Base-by-base conservation (phyloP, 2,888 invertebrate genomes). In the Pristionchus mayeri region DNA sequence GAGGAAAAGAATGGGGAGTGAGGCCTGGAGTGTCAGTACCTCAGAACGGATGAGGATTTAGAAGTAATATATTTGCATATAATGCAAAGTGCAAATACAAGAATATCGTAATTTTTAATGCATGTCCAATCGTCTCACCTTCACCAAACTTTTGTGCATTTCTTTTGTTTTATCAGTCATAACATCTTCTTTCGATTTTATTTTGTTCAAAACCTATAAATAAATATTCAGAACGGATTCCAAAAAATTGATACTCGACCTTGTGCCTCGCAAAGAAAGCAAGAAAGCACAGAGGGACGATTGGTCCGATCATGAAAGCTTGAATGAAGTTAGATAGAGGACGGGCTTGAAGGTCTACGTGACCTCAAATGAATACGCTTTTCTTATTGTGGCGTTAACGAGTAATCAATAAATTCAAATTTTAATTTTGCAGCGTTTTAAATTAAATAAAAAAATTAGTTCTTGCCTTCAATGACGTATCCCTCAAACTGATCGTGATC, bases 11-110 rank as follows among this genome's bases (percentile, higher is more conserved):
- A 71, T 9, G 21, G 67, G 67, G 3, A 71, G 40, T 9, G n/a
- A 71, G 24, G 67, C 67, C 40, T 71, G 67, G 11, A 71, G 67
- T 3, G 67, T 71, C 2, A 71, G 67, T 6, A 71, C 67, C 60
- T 63, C 16, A 13, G 44, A n/a, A n/a, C n/a, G n/a, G n/a, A n/a
- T n/a, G n/a, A n/a, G n/a, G n/a, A n/a, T n/a, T n/a, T n/a, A n/a
- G n/a, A 30, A 54, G 18, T 21, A 54, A n/a, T 16, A 7, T 54
- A 54, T 54, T 44, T 44, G 54, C n/a, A 54, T 21, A n/a, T n/a
- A 54, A 21, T 54, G 54, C 18, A 7, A n/a, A n/a, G 4, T 7
- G 21, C n/a, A 57, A 57, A 57, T 57, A 21, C n/a, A 57, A n/a
- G n/a, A n/a, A 54, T 54, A 16, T 54, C 21, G 13, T 7, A 44